Percentiles rank a stretch among this genome's conserved stretches.
Conservation (phyloP, 2,888 invertebrate species). For the Tryphoninae sp. region DNA sequence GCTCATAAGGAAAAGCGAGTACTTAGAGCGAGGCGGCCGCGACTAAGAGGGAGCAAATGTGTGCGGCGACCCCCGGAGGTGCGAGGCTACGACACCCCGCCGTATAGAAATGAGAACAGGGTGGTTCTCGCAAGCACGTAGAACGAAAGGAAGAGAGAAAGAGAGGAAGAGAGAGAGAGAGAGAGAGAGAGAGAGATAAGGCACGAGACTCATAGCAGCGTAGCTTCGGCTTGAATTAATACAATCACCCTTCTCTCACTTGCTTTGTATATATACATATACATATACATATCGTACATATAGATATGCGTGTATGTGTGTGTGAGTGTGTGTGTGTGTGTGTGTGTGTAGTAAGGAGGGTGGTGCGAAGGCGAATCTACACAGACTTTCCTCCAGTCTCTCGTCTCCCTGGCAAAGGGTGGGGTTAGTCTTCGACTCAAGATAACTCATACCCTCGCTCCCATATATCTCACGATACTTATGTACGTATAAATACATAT, state of each 20-base stretch:
- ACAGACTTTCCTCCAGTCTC: conserved; percentile 49
- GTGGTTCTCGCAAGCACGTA: conserved; percentile 16
- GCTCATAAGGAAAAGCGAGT: conserved; percentile 44
- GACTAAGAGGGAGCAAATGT: conserved; percentile 43
- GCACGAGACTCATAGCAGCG: conserved; percentile 26
- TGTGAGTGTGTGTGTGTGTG: not conserved
- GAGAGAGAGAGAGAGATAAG: conserved; percentile 31
- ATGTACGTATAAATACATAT: not conserved
- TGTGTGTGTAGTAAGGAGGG: not conserved
- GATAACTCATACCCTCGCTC: conserved; percentile 71
- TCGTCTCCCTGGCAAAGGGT: conserved; percentile 45
- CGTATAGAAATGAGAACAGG: conserved; percentile 41
- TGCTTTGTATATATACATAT: conserved; percentile 23
- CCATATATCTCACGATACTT: conserved; percentile 33
- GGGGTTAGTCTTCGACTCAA: conserved; percentile 50
- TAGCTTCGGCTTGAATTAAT: conserved; percentile 76
- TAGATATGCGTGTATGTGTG: not conserved
- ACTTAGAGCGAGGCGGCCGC: conserved; percentile 10
- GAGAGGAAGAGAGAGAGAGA: not conserved
- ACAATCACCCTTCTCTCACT: conserved; percentile 72
- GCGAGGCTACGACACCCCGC: conserved; percentile 50
- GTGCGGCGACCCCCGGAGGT: conserved; percentile 53
- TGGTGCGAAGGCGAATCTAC: conserved; percentile 22
- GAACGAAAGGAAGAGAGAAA: too few relatives aligned
- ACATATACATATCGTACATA: not conserved